These are phyloP conservation scores for Macaca fascicularis DNA, from an alignment of 2,113 vertebrate genomes.

Conservation along the genomic window T2T-MFA8v1.1 NC_088388.1:102239501-102240000, in stretches of 20 bases:
- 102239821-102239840: not conserved
- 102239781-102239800: not conserved
- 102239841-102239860: not conserved
- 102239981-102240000: conserved; percentile 97
- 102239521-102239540: not conserved
- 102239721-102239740: not conserved
- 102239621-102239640: not conserved
- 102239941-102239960: conserved; percentile 97
- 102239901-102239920: conserved; percentile 58
- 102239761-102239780: not conserved
- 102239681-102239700: not conserved
- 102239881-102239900: not conserved
- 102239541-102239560: conserved; percentile 1
- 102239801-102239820: no score
- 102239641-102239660: not conserved
- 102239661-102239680: conserved; percentile 6
- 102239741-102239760: not conserved
- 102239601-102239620: not conserved
- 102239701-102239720: not conserved
- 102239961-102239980: conserved; percentile 99
- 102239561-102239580: not conserved
- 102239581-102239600: not conserved
- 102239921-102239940: conserved; percentile 95
- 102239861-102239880: not conserved
- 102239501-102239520: not conserved